These are phyloP conservation scores for Porphyrio hochstetteri DNA, from an alignment of 2,113 vertebrate genomes.

Conservation along the genomic window DNA sequence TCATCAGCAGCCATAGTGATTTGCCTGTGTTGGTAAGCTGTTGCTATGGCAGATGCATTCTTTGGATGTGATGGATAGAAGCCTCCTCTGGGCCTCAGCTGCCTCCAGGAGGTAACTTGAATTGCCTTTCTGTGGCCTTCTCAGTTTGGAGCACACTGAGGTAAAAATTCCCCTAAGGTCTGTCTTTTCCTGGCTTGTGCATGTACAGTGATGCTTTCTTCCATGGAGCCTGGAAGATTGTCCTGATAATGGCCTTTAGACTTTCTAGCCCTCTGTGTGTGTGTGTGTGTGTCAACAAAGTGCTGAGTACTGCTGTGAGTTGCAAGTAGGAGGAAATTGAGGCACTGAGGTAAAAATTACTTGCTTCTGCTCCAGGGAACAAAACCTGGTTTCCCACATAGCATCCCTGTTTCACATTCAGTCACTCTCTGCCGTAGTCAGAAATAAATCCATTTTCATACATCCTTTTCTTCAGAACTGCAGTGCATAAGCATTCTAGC, in stretches of 20 bases:
- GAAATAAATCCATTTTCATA: constrained; percentile 30
- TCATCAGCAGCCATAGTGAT: not conserved
- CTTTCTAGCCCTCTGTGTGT: not conserved
- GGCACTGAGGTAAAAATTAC: not conserved
- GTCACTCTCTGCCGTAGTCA: not conserved
- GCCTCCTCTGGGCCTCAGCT: not conserved
- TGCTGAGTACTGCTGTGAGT: rapidly evolving
- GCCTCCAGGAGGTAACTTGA: not conserved
- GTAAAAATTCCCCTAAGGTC: not conserved
- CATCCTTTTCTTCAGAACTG: not conserved
- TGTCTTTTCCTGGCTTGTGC: rapidly evolving
- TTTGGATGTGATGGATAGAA: not conserved
- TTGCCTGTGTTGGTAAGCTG: not conserved
- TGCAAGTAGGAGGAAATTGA: not conserved
- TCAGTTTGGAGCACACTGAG: not conserved
- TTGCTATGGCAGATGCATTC: not conserved
- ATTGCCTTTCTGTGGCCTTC: not conserved
- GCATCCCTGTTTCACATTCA: not conserved
- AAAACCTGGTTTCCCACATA: not conserved
- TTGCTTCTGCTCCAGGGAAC: not conserved
- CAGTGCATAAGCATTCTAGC: not conserved
- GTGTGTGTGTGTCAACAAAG: not conserved
- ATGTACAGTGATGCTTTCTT: not conserved
- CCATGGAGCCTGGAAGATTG: rapidly evolving
- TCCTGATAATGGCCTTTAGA: not conserved